Base-by-base conservation (phyloP, 2,888 invertebrate genomes). In the Temnothorax unifasciatus region DNA sequence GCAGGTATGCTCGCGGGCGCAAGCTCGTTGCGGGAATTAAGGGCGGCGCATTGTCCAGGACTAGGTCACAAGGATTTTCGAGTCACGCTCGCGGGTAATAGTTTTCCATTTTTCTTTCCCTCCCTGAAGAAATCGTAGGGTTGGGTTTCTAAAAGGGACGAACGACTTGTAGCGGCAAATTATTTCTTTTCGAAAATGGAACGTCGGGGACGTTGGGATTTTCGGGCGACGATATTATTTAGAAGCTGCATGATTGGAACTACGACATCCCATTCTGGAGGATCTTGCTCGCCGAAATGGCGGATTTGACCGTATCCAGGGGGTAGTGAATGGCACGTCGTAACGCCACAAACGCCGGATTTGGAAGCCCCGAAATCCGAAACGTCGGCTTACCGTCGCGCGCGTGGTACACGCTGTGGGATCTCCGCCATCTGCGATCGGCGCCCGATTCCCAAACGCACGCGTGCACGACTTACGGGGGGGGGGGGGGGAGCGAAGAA, bases 361-460 rank as follows among this genome's bases (percentile, higher is more conserved):
- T 81, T 81, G 57, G 34, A 34, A 71, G 79, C 79, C 25, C 21
- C 9, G 57, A 81, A 81, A 81, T 81, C 73, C 79, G 25, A 81
- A 81, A 81, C 71, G 79, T 79, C 79, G 79, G 71, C 71, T 81
- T 81, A 81, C 18, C 79, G 71, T 69, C 57, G 71, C 59, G 34
- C 52, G 21, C 76, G 57, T 13, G 29, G 75, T 52, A 21, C 63
- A 63, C 76, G 82, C 15, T 71, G 74, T 71, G 74, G 52, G 74
- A 74, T 75, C 75, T 63, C 21, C 63, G 21, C 75, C 74, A 82
- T 79, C 59, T 68, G 52, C 61, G 81, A 75, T 61, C 59, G 75
- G 74, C 86, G 74, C 84, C 84, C 66, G 64, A 74, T 59, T 57
- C 21, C 6, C 83, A 84, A 75, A 77, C 84, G 25, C 38, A 66